Conservation (phyloP, 2,797 vertebrate species). For the Microhierax caerulescens region DNA sequence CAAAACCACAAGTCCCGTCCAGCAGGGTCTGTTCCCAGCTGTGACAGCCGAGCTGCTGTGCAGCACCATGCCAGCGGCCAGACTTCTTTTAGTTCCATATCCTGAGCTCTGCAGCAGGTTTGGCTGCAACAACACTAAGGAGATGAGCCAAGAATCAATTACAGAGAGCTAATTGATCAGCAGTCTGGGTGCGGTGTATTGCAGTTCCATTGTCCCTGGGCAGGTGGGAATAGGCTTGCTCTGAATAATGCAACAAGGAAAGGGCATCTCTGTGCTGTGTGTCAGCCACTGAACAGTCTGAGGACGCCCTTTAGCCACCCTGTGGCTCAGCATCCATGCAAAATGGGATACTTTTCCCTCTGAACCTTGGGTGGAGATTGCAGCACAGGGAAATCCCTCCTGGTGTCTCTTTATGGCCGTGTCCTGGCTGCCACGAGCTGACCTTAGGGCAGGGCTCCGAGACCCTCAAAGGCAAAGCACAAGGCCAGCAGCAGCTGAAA, state of each 20-base stretch:
- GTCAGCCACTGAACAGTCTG: neutral
- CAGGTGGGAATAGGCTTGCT: neutral
- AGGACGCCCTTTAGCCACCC: neutral
- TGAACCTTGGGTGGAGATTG: neutral
- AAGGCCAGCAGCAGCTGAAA: neutral
- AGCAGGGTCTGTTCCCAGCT: neutral
- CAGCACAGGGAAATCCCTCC: neutral
- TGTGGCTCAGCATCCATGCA: neutral
- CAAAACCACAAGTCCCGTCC: neutral
- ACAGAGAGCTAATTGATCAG: constrained; percentile 28
- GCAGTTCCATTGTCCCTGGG: neutral
- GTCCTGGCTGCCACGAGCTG: neutral
- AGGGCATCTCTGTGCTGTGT: neutral
- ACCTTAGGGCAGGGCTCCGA: neutral
- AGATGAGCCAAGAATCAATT: constrained; percentile 22
- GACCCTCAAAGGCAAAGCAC: neutral
- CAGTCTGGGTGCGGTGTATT: neutral
- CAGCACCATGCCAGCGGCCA: fast-evolving
- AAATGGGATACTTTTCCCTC: neutral
- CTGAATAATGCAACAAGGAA: neutral
- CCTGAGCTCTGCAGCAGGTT: neutral
- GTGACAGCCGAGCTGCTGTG: neutral
- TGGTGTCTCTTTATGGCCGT: neutral
- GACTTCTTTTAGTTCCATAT: neutral
- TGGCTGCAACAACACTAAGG: constrained; percentile 19